A percentile compares a stretch with the other conserved stretches of the same genome.
These are phyloP conservation scores for Drosophila paracracens DNA, from an alignment of 2,888 invertebrate species.

Conservation along the genomic window DNA sequence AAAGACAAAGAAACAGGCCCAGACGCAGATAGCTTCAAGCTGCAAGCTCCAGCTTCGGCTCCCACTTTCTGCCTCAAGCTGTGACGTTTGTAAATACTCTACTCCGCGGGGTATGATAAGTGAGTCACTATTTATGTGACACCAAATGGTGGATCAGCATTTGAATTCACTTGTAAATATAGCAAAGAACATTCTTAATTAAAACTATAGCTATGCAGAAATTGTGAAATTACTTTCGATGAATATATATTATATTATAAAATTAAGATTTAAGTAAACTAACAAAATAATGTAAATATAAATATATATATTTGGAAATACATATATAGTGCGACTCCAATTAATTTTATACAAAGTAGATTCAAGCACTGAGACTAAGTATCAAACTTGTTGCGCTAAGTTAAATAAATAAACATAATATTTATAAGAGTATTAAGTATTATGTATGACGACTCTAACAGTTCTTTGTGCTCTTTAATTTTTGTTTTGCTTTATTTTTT, in stretches of 20 bases:
- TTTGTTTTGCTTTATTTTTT: slow-evolving; percentile 12
- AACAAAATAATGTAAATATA: background rate
- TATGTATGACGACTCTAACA: background rate
- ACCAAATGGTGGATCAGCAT: background rate
- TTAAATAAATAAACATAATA: background rate
- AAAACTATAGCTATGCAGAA: background rate
- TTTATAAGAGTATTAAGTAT: slow-evolving; percentile 29
- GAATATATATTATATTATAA: background rate
- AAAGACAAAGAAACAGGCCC: slow-evolving; percentile 40
- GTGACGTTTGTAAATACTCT: slow-evolving; percentile 37
- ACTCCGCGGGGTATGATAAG: background rate
- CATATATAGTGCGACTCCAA: background rate
- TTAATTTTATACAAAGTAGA: background rate
- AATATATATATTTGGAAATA: background rate
- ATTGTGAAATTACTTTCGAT: background rate
- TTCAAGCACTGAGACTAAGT: background rate
- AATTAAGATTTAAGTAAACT: background rate
- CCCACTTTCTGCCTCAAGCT: slow-evolving; percentile 22
- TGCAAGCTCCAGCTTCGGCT: slow-evolving; percentile 29
- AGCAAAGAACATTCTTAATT: background rate
- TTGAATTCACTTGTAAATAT: background rate
- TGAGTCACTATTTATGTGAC: background rate
- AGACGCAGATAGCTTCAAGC: slow-evolving; percentile 23
- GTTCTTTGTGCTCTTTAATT: slow-evolving; percentile 22
- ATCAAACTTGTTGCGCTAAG: background rate